A percentile compares a stretch with the other conserved stretches of the same genome.
These are phyloP conservation scores for Xestoiulus laeticollis DNA, from an alignment of 2,888 invertebrate species.

Conservation along the genomic window DNA sequence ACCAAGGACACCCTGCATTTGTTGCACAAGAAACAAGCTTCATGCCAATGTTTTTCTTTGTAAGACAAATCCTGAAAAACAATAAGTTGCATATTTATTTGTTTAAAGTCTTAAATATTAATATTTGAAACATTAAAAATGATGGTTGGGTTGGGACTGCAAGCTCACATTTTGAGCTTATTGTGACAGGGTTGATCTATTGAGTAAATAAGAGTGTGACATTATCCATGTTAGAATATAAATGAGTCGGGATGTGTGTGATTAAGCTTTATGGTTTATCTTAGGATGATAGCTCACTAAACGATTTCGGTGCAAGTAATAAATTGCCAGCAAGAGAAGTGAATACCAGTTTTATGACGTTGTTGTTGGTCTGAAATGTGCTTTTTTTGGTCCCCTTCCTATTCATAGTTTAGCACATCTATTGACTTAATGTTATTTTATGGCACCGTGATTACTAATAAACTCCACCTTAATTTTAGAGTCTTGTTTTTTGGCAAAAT, in stretches of 20 bases:
- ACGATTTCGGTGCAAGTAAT: conserved; percentile 28
- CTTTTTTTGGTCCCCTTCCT: neutral
- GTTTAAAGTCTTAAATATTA: neutral
- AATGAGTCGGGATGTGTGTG: neutral
- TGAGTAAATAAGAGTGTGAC: neutral
- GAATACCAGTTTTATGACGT: neutral
- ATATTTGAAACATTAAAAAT: neutral
- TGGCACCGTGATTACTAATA: conserved; percentile 16
- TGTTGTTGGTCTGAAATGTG: neutral
- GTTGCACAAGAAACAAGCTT: conserved; percentile 98
- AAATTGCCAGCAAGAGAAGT: neutral
- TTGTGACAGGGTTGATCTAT: neutral
- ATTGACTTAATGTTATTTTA: conserved; percentile 5
- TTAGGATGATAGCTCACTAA: conserved; percentile 34
- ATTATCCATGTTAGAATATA: conserved; percentile 2
- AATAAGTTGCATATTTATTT: neutral
- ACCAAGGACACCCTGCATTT: conserved; percentile 98
- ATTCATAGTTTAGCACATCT: neutral
- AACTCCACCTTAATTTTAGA: conserved; percentile 33
- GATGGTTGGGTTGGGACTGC: neutral
- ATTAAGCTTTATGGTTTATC: conserved; percentile 37
- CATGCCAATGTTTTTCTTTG: conserved; percentile 99
- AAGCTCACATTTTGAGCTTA: neutral
- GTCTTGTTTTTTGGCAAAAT: conserved; percentile 10
- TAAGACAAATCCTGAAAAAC: conserved; percentile 93